These are phyloP conservation scores for Tipula vernalis DNA, from an alignment of 2,888 invertebrate species.

Conservation along the genomic window DNA sequence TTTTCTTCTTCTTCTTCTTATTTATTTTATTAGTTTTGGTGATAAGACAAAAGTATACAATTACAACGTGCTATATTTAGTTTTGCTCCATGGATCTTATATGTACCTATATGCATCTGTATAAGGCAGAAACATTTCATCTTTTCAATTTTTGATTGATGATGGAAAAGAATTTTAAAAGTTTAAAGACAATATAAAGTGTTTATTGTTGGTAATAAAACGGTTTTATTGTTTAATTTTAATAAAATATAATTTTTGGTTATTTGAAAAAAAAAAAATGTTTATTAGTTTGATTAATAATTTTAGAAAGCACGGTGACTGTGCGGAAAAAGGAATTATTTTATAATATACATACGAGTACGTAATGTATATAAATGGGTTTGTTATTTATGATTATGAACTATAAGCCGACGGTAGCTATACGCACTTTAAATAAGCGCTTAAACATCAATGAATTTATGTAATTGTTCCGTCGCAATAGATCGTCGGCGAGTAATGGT, in stretches of 20 bases:
- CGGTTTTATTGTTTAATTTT: neutral
- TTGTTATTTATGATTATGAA: neutral
- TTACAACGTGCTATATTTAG: neutral
- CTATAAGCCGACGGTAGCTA: neutral
- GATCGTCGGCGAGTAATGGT: too few relatives aligned
- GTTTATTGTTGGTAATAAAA: neutral
- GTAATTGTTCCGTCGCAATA: too few relatives aligned
- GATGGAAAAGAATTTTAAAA: conserved; percentile 4
- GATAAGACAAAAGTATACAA: neutral
- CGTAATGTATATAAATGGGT: neutral
- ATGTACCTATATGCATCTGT: neutral
- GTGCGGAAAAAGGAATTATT: neutral
- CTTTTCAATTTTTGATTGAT: neutral
- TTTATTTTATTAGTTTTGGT: neutral
- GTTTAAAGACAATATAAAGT: conserved; percentile 1
- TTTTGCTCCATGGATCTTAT: neutral
- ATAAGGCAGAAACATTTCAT: neutral
- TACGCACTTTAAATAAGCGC: too few relatives aligned
- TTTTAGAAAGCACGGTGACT: neutral
- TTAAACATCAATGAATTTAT: too few relatives aligned
- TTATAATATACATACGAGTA: neutral
- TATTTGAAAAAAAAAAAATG: neutral
- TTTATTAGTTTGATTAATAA: neutral
- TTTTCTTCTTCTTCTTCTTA: neutral
- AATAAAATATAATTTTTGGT: neutral